Base-by-base conservation (phyloP, 35 echinoderm and acorn worm genomes). In the Holothuria glaberrima region DNA sequence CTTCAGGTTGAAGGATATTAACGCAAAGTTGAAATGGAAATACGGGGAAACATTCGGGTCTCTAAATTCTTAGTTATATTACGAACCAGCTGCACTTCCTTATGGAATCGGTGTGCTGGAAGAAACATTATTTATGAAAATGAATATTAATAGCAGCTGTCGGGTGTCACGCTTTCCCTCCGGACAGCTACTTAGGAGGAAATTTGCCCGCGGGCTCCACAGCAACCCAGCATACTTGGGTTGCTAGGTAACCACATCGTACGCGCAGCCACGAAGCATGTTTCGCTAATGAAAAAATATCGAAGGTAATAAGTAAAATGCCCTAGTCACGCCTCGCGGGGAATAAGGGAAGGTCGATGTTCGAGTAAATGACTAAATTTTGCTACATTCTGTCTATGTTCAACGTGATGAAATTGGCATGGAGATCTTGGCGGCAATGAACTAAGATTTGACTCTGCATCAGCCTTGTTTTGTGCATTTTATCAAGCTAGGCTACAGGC, bases 61-160 rank as follows among this genome's bases (percentile, higher is more conserved):
- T 54, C 50, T 54, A 14, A 54, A 54, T 14, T 54, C 50, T 54
- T 54, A 5, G 5, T 54, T 54, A 54, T 54, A 54, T 54, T 54
- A 54, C 50, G 16, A 54, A 54, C 13, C 50, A 54, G 50, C 50
- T 54, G 50, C 13, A 17, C 50, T 54, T 54, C 16, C 13, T 54
- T 54, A 0, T 54, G 50, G 16, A 54, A 54, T 54, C 50, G 50
- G 50, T 9, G 9, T 54, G 50, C 26, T 41, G 74, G 50, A 78
- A 30, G 74, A 78, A 78, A 78, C 74, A 78, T 78, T 78, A 78
- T 78, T 78, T 78, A 78, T 78, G 38, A 78, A 78, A 78, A 78
- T 78, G 74, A 78, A 78, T 78, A 78, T 78, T 78, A 54, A 78
- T 78, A 78, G 50, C 74, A 78, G 74, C 74, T 78, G 74, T 78